These are phyloP conservation scores for Condylura cristata DNA, from an alignment of 2,113 vertebrate species.

Conservation along the genomic window DNA sequence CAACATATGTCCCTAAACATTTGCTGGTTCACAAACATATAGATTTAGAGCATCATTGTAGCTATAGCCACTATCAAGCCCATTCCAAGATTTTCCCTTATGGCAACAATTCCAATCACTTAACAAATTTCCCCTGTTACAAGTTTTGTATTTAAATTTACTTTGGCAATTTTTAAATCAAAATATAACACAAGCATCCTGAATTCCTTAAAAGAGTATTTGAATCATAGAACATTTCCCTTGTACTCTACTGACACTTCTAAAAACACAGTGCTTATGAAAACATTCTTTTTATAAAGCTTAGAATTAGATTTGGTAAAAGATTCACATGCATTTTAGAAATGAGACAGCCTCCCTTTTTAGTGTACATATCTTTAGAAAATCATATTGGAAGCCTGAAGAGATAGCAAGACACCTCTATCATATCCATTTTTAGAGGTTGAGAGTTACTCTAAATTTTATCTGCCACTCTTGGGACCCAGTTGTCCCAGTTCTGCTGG, in stretches of 20 bases:
- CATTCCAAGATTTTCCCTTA: background rate
- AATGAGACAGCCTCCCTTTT: background rate
- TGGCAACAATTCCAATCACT: background rate
- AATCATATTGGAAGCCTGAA: background rate
- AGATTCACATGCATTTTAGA: background rate
- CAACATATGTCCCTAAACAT: background rate
- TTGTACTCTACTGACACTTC: background rate
- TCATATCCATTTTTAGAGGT: background rate
- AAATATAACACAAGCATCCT: background rate
- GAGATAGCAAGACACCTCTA: background rate
- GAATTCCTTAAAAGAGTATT: background rate
- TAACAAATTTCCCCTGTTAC: background rate
- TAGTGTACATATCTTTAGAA: background rate
- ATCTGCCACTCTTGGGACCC: background rate
- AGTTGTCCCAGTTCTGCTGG: conserved; percentile 8
- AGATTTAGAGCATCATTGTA: background rate
- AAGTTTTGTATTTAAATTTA: background rate
- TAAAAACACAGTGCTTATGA: background rate
- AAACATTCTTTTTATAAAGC: background rate
- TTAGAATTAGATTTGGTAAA: background rate
- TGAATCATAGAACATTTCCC: background rate
- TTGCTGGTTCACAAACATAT: background rate
- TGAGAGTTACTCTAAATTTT: conserved; percentile 32
- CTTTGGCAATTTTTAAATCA: background rate
- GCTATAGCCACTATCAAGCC: background rate